phyloP scores from a whole-genome alignment of 2,797 vertebrate species.

The Periparus ater region DNA sequence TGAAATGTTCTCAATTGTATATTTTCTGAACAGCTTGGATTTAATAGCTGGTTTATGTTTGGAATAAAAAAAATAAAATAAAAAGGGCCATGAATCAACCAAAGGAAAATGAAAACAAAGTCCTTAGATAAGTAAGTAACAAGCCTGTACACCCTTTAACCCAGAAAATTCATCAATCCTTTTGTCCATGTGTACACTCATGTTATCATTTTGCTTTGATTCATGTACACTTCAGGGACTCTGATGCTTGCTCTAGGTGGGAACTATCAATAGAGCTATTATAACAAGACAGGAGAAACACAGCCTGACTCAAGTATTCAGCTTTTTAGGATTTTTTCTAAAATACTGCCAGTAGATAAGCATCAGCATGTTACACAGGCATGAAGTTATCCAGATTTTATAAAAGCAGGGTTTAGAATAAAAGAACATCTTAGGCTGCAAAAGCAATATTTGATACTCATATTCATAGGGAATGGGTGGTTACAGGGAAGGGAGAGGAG shows the following conservation, averaged over 20 bases:
- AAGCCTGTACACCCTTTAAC: not conserved
- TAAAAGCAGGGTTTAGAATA: not conserved
- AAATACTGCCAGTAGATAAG: not conserved
- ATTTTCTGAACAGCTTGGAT: conserved; percentile 42
- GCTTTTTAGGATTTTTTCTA: not conserved
- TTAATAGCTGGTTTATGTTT: conserved; percentile 38
- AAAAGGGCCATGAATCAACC: not conserved
- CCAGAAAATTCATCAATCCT: not conserved
- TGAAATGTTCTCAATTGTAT: conserved; percentile 28
- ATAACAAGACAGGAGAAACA: not conserved
- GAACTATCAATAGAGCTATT: not conserved
- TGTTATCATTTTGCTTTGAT: not conserved
- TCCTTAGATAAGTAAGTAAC: not conserved
- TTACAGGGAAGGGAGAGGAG: not conserved
- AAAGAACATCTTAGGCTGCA: not conserved
- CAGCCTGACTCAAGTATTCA: not conserved
- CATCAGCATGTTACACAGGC: not conserved
- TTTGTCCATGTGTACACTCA: not conserved
- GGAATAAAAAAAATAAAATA: conserved; percentile 13
- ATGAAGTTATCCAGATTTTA: not conserved
- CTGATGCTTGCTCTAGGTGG: not conserved
- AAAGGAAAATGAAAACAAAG: conserved; percentile 38
- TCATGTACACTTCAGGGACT: not conserved
- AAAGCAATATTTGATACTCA: not conserved
- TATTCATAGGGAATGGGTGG: not conserved